Evolutionary conservation across 1,140 invertebrate genomes (phyloP).

Genomic region (Lethocerus indicus): DNA sequence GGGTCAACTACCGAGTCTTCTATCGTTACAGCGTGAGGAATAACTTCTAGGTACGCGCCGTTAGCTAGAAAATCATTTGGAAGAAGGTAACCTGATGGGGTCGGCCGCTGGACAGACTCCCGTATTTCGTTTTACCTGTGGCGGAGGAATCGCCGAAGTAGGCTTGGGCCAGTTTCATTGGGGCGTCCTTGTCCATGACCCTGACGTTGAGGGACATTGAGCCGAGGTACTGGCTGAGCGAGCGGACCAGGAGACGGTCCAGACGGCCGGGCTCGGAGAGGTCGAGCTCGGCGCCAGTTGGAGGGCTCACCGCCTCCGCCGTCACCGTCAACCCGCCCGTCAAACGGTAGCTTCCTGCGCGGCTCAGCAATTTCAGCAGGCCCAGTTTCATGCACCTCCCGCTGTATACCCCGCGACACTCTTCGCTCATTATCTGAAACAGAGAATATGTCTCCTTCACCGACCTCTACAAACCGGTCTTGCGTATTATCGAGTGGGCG

Average conservation of each 20-base stretch:
- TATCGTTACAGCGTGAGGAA: too few relatives aligned
- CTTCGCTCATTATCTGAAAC: conserved; percentile 18
- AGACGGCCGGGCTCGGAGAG: conserved; percentile 32
- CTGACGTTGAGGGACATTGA: conserved; percentile 39
- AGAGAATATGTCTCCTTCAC: too few relatives aligned
- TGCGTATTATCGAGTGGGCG: too few relatives aligned
- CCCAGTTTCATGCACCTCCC: conserved; percentile 61
- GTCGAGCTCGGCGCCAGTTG: background rate
- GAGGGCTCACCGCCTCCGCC: background rate
- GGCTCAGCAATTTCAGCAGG: conserved; percentile 57
- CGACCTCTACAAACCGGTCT: too few relatives aligned
- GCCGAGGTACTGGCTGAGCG: conserved; percentile 6
- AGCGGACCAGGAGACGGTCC: conserved; percentile 17
- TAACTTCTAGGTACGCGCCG: too few relatives aligned
- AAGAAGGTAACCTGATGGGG: too few relatives aligned
- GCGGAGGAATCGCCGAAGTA: conserved; percentile 1
- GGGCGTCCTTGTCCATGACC: conserved; percentile 39
- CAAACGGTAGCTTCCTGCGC: conserved; percentile 36
- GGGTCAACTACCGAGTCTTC: too few relatives aligned
- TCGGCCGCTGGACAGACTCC: too few relatives aligned
- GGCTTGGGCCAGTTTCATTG: conserved; percentile 6
- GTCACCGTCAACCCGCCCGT: conserved; percentile 35
- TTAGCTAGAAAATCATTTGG: too few relatives aligned
- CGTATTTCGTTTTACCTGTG: too few relatives aligned
- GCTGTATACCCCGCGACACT: conserved; percentile 48